These are phyloP conservation scores for Kryptopterus vitreolus DNA, from an alignment of 2,797 vertebrate genomes.

Conservation along the genomic window DNA sequence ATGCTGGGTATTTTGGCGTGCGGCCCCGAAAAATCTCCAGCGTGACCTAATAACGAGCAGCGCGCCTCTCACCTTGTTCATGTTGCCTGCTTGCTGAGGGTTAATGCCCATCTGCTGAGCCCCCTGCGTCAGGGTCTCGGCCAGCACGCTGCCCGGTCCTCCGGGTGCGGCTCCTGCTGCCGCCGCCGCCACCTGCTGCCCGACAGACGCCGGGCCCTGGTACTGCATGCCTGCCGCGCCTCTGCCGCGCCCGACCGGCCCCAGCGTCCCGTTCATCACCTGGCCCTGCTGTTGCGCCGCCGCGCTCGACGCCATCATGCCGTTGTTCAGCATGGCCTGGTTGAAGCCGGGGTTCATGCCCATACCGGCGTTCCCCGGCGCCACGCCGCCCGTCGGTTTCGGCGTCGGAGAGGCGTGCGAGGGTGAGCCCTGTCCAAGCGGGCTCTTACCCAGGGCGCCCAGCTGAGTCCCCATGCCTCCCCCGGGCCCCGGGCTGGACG, in stretches of 20 bases:
- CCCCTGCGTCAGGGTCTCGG: slow-evolving; percentile 92
- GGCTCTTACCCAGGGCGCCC: slow-evolving; percentile 87
- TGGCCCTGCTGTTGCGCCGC: slow-evolving; percentile 82
- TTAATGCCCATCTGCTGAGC: slow-evolving; percentile 85
- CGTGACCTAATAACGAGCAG: not conserved
- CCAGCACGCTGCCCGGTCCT: slow-evolving; percentile 81
- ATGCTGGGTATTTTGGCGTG: not conserved
- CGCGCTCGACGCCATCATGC: slow-evolving; percentile 81
- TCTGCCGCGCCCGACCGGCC: slow-evolving; percentile 85
- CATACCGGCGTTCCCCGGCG: slow-evolving; percentile 83
- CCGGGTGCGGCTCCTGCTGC: slow-evolving; percentile 72
- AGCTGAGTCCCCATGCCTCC: slow-evolving; percentile 82
- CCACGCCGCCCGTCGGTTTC: slow-evolving; percentile 84
- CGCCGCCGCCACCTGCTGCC: slow-evolving; percentile 57
- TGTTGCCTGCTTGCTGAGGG: slow-evolving; percentile 85
- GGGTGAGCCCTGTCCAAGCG: slow-evolving; percentile 83
- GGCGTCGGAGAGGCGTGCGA: slow-evolving; percentile 85
- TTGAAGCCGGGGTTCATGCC: slow-evolving; percentile 87
- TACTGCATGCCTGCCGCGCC: slow-evolving; percentile 86
- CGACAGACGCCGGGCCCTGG: slow-evolving; percentile 68
- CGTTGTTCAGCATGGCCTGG: slow-evolving; percentile 88
- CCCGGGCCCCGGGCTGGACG: slow-evolving; percentile 81
- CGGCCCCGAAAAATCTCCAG: not conserved
- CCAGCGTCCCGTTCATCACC: slow-evolving; percentile 94
- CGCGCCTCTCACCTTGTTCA: slow-evolving; percentile 86